Percentiles rank a stretch among this genome's conserved stretches.
These are phyloP conservation scores for Haliclystus octoradiatus DNA, from an alignment of 30 jellyfish, hydroid and myxozoan species.

Conservation along the genomic window DNA sequence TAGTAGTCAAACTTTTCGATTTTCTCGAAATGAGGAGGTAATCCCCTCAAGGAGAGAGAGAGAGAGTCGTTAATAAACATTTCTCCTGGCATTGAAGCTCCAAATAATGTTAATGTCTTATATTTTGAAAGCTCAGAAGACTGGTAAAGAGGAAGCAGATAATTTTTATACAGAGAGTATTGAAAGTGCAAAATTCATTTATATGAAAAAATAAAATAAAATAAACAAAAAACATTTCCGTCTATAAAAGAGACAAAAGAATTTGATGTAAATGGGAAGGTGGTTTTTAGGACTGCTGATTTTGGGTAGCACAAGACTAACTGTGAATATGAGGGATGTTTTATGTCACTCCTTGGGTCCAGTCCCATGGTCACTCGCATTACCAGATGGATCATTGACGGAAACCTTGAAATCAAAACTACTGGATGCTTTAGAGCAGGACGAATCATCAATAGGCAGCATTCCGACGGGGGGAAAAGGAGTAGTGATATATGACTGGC, in stretches of 20 bases:
- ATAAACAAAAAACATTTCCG: slow-evolving; percentile 12
- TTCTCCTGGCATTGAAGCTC: slow-evolving; percentile 37
- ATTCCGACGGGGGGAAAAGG: too few relatives aligned
- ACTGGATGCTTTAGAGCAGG: slow-evolving; percentile 22
- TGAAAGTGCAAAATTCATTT: slow-evolving; percentile 2
- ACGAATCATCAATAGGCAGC: slow-evolving; percentile 9
- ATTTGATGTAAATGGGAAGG: slow-evolving; percentile 24
- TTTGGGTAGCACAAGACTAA: slow-evolving; percentile 11
- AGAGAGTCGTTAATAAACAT: slow-evolving; percentile 15
- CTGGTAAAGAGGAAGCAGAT: slow-evolving; percentile 5
- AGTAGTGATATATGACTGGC: too few relatives aligned
- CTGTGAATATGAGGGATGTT: slow-evolving; percentile 7
- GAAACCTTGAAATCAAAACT: slow-evolving; percentile 30
- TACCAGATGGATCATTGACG: slow-evolving; percentile 29
- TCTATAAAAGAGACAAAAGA: slow-evolving; percentile 10
- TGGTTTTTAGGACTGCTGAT: slow-evolving; percentile 15
- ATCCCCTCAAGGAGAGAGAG: slow-evolving; percentile 19
- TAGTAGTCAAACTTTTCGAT: slow-evolving; percentile 7
- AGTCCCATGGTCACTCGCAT: slow-evolving; percentile 27
- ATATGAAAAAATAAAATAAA: slow-evolving; percentile 17
- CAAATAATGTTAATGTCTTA: slow-evolving; percentile 15
- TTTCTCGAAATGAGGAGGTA: slow-evolving; percentile 14
- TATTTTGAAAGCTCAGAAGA: slow-evolving; percentile 6
- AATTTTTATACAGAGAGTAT: slow-evolving; percentile 13
- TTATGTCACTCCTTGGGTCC: slow-evolving; percentile 27